phyloP scores from a whole-genome alignment of 1,140 invertebrate species.

The Branchinecta lynchi region DNA sequence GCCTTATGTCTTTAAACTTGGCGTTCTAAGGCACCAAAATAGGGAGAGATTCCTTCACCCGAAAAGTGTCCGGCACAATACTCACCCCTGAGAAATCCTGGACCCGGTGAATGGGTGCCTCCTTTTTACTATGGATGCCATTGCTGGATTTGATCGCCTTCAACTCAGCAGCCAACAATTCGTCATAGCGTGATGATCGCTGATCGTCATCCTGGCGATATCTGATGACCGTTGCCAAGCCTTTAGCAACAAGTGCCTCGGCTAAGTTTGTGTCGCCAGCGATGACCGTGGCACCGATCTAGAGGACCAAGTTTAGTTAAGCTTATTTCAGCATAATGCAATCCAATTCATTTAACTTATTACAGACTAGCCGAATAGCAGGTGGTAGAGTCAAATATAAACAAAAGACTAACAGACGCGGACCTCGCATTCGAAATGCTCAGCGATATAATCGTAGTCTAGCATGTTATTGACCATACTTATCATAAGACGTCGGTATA shows the following conservation, averaged over 20 bases:
- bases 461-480: too few relatives aligned
- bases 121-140: conserved; percentile 72
- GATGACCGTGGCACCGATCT: not conserved
- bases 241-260: conserved; percentile 80
- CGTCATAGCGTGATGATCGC: conserved; percentile 82
- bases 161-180: conserved; percentile 77
- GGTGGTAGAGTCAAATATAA: too few relatives aligned
- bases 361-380: too few relatives aligned
- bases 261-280: conserved; percentile 53
- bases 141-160: conserved; percentile 73
- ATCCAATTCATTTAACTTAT: too few relatives aligned
- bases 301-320: conserved; percentile 33
- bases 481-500: too few relatives aligned
- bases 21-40: too few relatives aligned
- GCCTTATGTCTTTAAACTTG: too few relatives aligned
- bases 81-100: conserved; percentile 65
- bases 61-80: conserved; percentile 12
- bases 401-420: too few relatives aligned
- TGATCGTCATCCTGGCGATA: conserved; percentile 93
- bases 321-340: conserved; percentile 2
- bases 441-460: too few relatives aligned
- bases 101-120: conserved; percentile 60
- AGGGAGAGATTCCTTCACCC: too few relatives aligned
- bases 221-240: conserved; percentile 75
- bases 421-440: too few relatives aligned